phyloP scores from a whole-genome alignment of 53 echinoderm and acorn worm genomes.

The Actinopyga echinites region DNA sequence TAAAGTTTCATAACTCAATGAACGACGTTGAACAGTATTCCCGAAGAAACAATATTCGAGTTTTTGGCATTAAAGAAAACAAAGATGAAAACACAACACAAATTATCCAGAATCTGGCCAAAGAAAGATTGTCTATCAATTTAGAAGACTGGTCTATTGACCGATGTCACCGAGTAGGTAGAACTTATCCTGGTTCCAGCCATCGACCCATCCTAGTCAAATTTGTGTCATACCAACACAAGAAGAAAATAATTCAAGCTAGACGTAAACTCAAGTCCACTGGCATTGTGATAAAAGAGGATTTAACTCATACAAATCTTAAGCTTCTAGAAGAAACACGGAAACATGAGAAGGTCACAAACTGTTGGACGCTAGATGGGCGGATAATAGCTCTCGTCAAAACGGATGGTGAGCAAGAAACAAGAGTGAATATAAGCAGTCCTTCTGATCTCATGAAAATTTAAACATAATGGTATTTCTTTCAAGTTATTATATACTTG shows the following conservation, averaged over 20 bases:
- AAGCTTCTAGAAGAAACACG: background rate
- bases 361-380: too few species aligned
- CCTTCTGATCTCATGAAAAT: too few species aligned
- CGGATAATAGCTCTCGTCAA: background rate
- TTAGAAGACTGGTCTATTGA: slow-evolving; percentile 22
- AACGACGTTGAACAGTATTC: slow-evolving; percentile 34
- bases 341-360: slow-evolving; percentile 11
- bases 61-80: slow-evolving; percentile 9
- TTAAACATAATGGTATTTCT: too few species aligned
- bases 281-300: slow-evolving; percentile 8
- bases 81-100: background rate
- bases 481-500: too few species aligned
- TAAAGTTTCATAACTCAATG: too few species aligned
- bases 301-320: background rate
- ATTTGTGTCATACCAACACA: background rate
- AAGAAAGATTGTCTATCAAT: slow-evolving; percentile 6
- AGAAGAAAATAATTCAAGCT: background rate
- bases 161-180: slow-evolving; percentile 12
- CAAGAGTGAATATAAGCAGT: too few species aligned
- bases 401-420: too few species aligned
- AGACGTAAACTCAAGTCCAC: background rate
- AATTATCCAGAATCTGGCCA: slow-evolving; percentile 22
- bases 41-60: slow-evolving; percentile 7
- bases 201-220: background rate
- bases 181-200: slow-evolving; percentile 1